A percentile compares a stretch with the other conserved stretches of the same genome.
Conservation (phyloP, 2,888 invertebrate species). For the Caenorhabditis becei region DNA sequence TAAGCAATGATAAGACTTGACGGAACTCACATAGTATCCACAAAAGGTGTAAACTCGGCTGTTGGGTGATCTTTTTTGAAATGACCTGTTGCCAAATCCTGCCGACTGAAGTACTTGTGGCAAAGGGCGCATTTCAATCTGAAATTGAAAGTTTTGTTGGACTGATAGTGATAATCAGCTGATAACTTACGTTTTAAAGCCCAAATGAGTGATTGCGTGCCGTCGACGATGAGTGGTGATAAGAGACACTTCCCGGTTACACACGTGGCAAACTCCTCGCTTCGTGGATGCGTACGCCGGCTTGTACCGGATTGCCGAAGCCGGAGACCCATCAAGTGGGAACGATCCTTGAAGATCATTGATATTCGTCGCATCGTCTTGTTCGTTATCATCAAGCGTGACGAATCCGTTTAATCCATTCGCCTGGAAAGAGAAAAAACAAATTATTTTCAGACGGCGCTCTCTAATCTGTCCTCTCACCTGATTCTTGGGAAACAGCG, state of each 20-base stretch:
- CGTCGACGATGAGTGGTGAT: conserved; percentile 61
- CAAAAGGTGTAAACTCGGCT: conserved; percentile 48
- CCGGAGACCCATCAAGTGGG: conserved; percentile 30
- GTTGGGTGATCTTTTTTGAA: conserved; percentile 61
- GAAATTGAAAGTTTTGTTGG: conserved; percentile 11
- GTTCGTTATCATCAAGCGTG: background rate
- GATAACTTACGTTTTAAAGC: conserved; percentile 55
- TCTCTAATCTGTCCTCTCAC: no score
- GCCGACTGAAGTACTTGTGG: conserved; percentile 61
- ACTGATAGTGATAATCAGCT: no score
- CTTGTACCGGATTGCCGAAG: conserved; percentile 50
- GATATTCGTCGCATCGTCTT: background rate
- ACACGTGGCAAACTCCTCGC: conserved; percentile 62
- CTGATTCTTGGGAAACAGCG: conserved; percentile 45
- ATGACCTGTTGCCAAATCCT: conserved; percentile 56
- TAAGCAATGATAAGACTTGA: background rate
- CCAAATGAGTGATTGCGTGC: conserved; percentile 62
- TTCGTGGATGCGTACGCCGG: conserved; percentile 58
- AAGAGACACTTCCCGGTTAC: conserved; percentile 60
- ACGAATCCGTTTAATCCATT: conserved; percentile 29
- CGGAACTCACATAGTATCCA: conserved; percentile 57
- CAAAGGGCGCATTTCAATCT: conserved; percentile 57
- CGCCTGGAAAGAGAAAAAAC: conserved; percentile 26
- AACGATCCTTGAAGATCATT: conserved; percentile 19
- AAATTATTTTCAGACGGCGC: no score